Base-by-base conservation (phyloP, 2,113 vertebrate species). In the Silurus glanis region DNA sequence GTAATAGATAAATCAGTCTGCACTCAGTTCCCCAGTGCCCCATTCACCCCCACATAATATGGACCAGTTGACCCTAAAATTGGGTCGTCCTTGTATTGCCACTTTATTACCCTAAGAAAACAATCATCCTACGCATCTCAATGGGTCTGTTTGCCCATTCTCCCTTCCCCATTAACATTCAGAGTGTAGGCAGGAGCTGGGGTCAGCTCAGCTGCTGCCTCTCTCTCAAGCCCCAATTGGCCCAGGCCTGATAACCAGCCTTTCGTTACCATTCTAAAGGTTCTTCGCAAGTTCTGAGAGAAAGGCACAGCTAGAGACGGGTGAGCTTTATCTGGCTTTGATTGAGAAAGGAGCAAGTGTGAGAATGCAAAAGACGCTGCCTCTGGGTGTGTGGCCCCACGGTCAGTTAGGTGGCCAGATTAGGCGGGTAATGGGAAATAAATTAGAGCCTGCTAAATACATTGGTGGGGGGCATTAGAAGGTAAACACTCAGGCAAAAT, bases 51-150 rank as follows among this genome's bases (percentile, higher is more conserved):
- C 66, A 88, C 83, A 84, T 85, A 87, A 87, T 82, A 84, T 86
- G 82, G 69, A 90, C 82, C 89, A 91, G 90, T 89, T 92, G 91
- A 94, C 93, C 91, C 93, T 93, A 91, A 90, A 92, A 92, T 92
- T 81, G 14, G 87, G 91, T 89, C 90, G 76, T 90, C 92, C 87
- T 88, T 93, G 91, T 89, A 91, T 93, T 90, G 89, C 87, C 90
- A 92, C 90, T 91, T 92, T 93, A 94, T 95, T 95, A 93, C 92
- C 94, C 92, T 94, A 95, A 92, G 94, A 94, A 95, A 95, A 94
- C 94, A 94, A 25, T 88, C 83, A 89, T 85, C 86, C 93, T 94
- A 92, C 92, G 94, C 94, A 95, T 95, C 89, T 95, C 93, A 95
- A 95, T 95, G 62, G 93, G 86, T 85, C 92, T 90, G 89, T 94